Conservation (phyloP, 2,888 invertebrate species). For the Artemia sp. region DNA sequence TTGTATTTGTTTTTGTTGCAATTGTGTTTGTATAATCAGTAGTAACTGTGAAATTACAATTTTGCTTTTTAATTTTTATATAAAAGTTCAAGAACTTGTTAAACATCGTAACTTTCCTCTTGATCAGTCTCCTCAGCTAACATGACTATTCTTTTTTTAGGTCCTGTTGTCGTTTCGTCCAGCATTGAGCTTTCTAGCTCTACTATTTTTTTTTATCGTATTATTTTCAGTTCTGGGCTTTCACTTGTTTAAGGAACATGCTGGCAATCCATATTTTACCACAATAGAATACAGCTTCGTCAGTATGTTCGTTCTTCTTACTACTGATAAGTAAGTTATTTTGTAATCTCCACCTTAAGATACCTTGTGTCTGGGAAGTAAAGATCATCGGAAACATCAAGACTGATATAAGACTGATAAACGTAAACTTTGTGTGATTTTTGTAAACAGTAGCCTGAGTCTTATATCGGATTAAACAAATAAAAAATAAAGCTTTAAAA, state of each 20-base stretch:
- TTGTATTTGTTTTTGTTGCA: background rate
- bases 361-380: too few relatives aligned
- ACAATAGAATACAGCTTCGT: constrained; percentile 66
- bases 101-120: constrained; percentile 18
- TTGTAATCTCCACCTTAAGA: too few relatives aligned
- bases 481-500: too few relatives aligned
- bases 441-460: too few relatives aligned
- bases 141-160: constrained; percentile 37
- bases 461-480: too few relatives aligned
- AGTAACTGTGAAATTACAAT: background rate
- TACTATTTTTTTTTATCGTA: constrained; percentile 64
- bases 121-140: background rate
- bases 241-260: constrained; percentile 59
- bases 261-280: constrained; percentile 54
- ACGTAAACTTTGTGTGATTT: too few relatives aligned
- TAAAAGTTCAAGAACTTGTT: background rate
- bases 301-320: constrained; percentile 71
- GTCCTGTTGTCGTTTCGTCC: constrained; percentile 70
- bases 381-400: too few relatives aligned
- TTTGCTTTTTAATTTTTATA: too few relatives aligned
- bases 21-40: background rate
- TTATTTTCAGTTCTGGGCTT: constrained; percentile 63
- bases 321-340: constrained; percentile 64
- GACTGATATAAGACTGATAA: too few relatives aligned
- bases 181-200: constrained; percentile 67